Evolutionary conservation across 2,797 vertebrate species (phyloP).

Genomic region (Buphagus erythrorhynchus): DNA sequence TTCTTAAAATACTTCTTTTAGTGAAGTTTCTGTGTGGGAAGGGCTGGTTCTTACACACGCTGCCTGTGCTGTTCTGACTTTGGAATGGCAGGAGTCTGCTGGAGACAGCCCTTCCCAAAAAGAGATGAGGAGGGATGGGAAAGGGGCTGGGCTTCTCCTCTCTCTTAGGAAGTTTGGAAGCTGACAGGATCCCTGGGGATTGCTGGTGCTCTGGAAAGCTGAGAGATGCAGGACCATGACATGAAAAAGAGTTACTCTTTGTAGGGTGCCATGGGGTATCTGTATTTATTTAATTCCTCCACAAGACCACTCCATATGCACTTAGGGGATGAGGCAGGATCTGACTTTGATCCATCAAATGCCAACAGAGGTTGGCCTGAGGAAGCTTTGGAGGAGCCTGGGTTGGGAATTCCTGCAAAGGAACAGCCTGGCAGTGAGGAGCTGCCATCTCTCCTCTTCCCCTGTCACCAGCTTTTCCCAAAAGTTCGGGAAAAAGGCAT

Average conservation of each 20-base stretch:
- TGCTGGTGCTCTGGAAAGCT: slow-evolving; percentile 41
- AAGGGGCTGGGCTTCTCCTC: neutral
- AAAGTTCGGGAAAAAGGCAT: neutral
- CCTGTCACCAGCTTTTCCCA: neutral
- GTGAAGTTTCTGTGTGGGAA: neutral
- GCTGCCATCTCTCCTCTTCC: slow-evolving; percentile 5
- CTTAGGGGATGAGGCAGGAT: slow-evolving; percentile 39
- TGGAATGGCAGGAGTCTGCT: neutral
- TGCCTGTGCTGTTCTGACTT: neutral
- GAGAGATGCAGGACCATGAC: neutral
- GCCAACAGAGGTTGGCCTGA: neutral
- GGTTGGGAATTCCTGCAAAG: slow-evolving; percentile 19
- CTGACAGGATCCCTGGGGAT: neutral
- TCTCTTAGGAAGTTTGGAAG: neutral
- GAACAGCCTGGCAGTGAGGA: slow-evolving; percentile 6
- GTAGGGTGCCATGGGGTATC: neutral
- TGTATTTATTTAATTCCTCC: neutral
- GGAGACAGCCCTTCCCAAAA: neutral
- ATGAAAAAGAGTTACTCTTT: neutral
- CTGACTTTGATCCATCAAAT: neutral
- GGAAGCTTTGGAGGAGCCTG: neutral
- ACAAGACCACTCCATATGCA: slow-evolving; percentile 18
- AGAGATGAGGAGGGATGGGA: neutral
- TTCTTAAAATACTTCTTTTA: slow-evolving; percentile 22
- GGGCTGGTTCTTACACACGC: neutral